Evolutionary conservation across 2,888 invertebrate species (phyloP).

Genomic region (Dynastes grantii): DNA sequence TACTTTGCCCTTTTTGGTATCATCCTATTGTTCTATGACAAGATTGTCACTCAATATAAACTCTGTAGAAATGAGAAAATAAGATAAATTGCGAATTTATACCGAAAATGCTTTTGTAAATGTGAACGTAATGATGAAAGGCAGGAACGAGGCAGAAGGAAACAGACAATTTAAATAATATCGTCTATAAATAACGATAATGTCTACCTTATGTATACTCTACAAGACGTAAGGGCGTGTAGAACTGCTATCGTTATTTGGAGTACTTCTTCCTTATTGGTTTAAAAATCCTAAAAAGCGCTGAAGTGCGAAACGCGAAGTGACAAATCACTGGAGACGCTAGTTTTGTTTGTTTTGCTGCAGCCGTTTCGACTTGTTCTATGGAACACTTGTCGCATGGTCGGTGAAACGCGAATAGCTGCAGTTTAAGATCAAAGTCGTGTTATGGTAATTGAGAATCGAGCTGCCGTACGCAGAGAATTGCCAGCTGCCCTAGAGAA

Average conservation of each 20-base stretch:
- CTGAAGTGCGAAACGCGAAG: conserved; percentile 31
- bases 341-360: conserved; percentile 42
- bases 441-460: conserved; percentile 45
- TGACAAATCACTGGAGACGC: conserved; percentile 45
- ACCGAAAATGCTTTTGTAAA: neutral
- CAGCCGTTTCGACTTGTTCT: conserved; percentile 36
- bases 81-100: neutral
- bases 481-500: conserved; percentile 14
- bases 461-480: conserved; percentile 20
- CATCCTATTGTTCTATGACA: too few species aligned
- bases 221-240: conserved; percentile 17
- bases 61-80: neutral
- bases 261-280: conserved; percentile 23
- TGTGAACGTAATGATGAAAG: neutral
- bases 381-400: conserved; percentile 45
- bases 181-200: neutral
- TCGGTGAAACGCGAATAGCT: conserved; percentile 32
- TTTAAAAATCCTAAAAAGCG: conserved; percentile 36
- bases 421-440: conserved; percentile 46
- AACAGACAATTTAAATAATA: neutral
- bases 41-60: neutral
- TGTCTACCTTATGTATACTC: neutral
- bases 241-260: conserved; percentile 20
- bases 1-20: too few species aligned
- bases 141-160: neutral